Base-by-base conservation (phyloP, 2,797 vertebrate species). In the Takifugu rubripes region DNA sequence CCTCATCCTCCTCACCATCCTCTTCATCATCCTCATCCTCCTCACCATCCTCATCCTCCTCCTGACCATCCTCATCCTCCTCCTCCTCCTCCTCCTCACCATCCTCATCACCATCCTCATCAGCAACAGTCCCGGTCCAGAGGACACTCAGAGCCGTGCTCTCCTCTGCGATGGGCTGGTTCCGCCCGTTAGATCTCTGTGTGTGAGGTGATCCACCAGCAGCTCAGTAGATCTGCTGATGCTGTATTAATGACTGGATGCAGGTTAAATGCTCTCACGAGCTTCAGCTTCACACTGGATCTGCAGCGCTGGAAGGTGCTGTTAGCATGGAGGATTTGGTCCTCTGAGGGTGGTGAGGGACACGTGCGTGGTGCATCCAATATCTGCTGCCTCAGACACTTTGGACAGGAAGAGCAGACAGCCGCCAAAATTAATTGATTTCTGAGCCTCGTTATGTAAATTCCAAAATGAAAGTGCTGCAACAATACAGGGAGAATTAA, bases 331-430 rank as follows among this genome's bases (percentile, higher is more conserved):
- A 74, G 63, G 42, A 16, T 29, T 29, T 29, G 71, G 65, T 56
- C 66, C 76, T 85, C 77, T 68, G 64, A 72, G 84, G 79, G 81
- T 77, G 78, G 75, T 66, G 59, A 58, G 33, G 69, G 70, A 68
- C 70, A 59, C 40, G 45, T 47, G 64, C 56, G 60, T 43, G 45
- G 72, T 42, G 48, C 65, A 71, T 78, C 66, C 50, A 46, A 79
- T 82, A 78, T 71, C 66, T 74, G 75, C 71, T 70, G 62, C 52
- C 57, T 68, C 64, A 61, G 66, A 61, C 49, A 47, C 43, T 56
- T 59, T 54, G 40, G 50, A 43, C n/a, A 9, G 61, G 72, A 65
- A 70, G 43, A 21, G 60, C 10, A 6, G 64, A 56, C 56, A 25
- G 52, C 70, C 54, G 63, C 66, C 70, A 72, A 61, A 70, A 46